These are phyloP conservation scores for Lithophane semibrunnea DNA, from an alignment of 2,888 invertebrate species.

Conservation along the genomic window DNA sequence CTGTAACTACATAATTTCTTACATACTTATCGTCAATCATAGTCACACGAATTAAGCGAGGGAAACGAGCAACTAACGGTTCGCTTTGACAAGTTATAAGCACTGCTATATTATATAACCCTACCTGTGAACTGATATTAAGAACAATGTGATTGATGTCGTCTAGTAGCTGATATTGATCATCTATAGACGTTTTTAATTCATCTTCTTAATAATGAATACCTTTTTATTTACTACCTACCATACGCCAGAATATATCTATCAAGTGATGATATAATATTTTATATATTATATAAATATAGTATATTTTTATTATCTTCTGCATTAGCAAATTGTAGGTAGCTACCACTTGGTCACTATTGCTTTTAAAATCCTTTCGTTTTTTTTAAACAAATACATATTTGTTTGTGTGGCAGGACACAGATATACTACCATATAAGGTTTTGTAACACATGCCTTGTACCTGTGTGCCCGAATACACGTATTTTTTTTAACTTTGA, in stretches of 20 bases:
- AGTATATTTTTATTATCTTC: too few species aligned
- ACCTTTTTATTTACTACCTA: not conserved
- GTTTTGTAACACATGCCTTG: too few species aligned
- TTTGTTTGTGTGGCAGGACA: too few species aligned
- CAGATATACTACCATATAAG: too few species aligned
- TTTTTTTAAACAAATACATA: too few species aligned
- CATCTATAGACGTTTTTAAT: not conserved
- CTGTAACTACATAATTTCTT: constrained; percentile 15
- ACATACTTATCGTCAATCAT: constrained; percentile 7
- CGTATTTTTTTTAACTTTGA: too few species aligned
- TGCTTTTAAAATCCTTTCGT: too few species aligned
- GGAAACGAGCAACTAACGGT: constrained; percentile 34
- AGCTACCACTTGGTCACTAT: too few species aligned
- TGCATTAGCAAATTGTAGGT: too few species aligned
- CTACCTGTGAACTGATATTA: not conserved
- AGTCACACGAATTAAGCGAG: constrained; percentile 18
- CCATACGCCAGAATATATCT: not conserved
- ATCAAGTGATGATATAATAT: too few species aligned
- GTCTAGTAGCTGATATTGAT: not conserved
- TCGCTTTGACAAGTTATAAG: constrained; percentile 14
- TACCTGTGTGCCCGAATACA: too few species aligned
- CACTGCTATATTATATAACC: constrained; percentile 1
- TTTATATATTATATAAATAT: too few species aligned
- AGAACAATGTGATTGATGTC: not conserved
- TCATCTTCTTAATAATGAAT: not conserved